These are phyloP conservation scores for Drosophila tristis DNA, from an alignment of 1,140 invertebrate genomes.

Conservation along the genomic window DNA sequence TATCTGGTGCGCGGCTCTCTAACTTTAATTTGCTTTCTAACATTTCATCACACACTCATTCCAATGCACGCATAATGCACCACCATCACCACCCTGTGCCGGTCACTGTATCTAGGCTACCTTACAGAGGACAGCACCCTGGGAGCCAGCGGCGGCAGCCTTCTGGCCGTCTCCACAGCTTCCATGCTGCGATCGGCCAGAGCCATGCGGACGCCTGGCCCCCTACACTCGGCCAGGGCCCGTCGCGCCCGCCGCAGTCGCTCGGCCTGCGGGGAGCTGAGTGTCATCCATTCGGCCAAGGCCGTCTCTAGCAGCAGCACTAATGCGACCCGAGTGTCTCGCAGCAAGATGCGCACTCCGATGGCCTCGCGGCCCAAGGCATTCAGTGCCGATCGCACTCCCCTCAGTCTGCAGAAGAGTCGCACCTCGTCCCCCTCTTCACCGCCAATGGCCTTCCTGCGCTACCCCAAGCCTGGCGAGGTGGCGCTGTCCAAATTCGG, in stretches of 20 bases:
- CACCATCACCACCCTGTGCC: constrained; percentile 29
- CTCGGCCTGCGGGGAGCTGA: constrained; percentile 62
- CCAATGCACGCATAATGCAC: constrained; percentile 16
- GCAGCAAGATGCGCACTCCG: constrained; percentile 79
- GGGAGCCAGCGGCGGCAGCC: constrained; percentile 38
- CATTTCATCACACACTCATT: constrained; percentile 26
- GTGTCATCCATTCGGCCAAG: constrained; percentile 29
- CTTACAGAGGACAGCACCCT: constrained; percentile 83
- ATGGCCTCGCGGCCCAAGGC: constrained; percentile 69
- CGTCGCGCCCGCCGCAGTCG: constrained; percentile 71
- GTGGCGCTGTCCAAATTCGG: constrained; percentile 87
- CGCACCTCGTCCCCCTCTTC: constrained; percentile 84
- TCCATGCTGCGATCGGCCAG: constrained; percentile 57
- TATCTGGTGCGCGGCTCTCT: constrained; percentile 52
- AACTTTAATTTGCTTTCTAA: constrained; percentile 44
- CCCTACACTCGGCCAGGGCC: constrained; percentile 73
- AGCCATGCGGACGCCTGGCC: constrained; percentile 70
- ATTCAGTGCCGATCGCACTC: constrained; percentile 76
- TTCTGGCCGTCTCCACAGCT: constrained; percentile 40
- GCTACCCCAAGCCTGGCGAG: constrained; percentile 87
- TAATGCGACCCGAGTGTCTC: constrained; percentile 47
- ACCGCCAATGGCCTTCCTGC: constrained; percentile 85
- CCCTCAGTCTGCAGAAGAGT: constrained; percentile 12
- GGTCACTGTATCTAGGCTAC: constrained; percentile 77
- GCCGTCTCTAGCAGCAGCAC: constrained; percentile 5